phyloP scores from a whole-genome alignment of 2,113 vertebrate species.

The Conger conger region DNA sequence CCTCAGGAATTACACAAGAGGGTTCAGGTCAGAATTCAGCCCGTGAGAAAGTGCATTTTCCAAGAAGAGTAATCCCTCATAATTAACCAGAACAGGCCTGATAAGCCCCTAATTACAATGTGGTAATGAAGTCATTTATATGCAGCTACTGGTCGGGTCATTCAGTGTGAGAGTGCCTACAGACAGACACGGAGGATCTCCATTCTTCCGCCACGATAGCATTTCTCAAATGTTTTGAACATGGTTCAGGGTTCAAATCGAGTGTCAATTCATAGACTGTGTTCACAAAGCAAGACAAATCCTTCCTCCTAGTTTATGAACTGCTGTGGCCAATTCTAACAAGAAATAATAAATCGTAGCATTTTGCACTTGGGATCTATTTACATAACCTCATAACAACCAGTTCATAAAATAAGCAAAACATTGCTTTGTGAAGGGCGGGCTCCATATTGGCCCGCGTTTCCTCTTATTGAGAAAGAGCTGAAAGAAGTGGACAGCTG shows the following conservation, averaged over 20 bases:
- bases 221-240: slow-evolving; percentile 9
- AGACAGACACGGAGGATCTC: accelerated
- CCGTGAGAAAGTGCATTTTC: background rate
- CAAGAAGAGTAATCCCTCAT: background rate
- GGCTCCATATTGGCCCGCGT: background rate
- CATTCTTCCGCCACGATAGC: slow-evolving; percentile 41
- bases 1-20: slow-evolving; percentile 8
- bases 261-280: background rate
- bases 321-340: background rate
- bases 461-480: background rate
- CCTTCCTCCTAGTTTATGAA: background rate
- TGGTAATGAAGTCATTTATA: slow-evolving; percentile 61
- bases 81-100: slow-evolving; percentile 47
- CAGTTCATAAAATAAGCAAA: background rate
- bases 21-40: slow-evolving; percentile 27
- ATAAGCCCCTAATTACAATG: slow-evolving; percentile 40
- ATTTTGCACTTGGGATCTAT: background rate
- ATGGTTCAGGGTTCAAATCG: background rate
- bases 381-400: background rate
- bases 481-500: background rate
- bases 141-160: slow-evolving; percentile 54
- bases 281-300: background rate
- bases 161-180: slow-evolving; percentile 33
- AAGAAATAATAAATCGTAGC: background rate
- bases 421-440: background rate